Conservation (phyloP, 2,113 vertebrate genomes). For the Uropsilus gracilis region DNA sequence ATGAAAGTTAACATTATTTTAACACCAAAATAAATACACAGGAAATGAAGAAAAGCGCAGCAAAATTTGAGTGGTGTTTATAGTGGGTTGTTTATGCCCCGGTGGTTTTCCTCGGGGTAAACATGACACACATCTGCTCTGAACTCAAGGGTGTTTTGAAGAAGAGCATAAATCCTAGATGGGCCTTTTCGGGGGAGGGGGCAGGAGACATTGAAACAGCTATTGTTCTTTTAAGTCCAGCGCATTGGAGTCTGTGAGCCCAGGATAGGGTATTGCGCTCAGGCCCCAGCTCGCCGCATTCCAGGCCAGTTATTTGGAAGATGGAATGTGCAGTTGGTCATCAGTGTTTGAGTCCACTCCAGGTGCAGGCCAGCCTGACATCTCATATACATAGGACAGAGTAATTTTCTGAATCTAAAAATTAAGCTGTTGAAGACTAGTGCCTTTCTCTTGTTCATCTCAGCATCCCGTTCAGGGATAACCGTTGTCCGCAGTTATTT, state of each 20-base stretch:
- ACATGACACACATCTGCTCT: constrained; percentile 80
- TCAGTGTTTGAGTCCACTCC: neutral
- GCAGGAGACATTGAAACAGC: constrained; percentile 39
- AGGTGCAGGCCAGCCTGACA: neutral
- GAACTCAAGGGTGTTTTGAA: constrained; percentile 62
- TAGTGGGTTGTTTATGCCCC: constrained; percentile 80
- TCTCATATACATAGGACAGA: neutral
- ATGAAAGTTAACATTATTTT: constrained; percentile 84
- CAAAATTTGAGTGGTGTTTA: constrained; percentile 78
- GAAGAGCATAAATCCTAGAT: constrained; percentile 60
- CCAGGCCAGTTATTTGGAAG: constrained; percentile 65
- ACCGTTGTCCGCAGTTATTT: neutral
- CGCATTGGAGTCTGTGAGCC: neutral
- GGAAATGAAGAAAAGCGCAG: constrained; percentile 82
- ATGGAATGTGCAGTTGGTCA: neutral
- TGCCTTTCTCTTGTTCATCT: too few relatives aligned
- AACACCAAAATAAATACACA: constrained; percentile 83
- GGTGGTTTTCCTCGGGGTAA: constrained; percentile 77
- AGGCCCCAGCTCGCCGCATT: constrained; percentile 44
- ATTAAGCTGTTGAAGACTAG: neutral
- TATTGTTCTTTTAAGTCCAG: constrained; percentile 52
- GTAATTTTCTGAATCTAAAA: neutral
- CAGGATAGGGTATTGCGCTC: neutral
- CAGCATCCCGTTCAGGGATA: neutral
- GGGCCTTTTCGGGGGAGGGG: constrained; percentile 33